Evolutionary conservation across 2,888 invertebrate species (phyloP).

Genomic region (Philaethria dido): DNA sequence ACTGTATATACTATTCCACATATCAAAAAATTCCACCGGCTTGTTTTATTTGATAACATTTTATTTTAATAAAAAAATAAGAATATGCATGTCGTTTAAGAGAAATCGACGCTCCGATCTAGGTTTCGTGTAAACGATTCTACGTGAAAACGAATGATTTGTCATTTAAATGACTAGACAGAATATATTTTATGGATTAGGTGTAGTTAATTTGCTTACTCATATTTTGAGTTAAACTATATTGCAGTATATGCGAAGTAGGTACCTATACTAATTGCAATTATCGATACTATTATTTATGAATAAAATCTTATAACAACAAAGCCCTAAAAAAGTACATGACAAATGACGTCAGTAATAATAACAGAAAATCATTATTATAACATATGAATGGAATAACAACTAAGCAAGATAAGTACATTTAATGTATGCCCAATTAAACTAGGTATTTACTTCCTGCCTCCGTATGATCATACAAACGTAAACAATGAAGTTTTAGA

Average conservation of each 20-base stretch:
- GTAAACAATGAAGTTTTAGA: conserved; percentile 12
- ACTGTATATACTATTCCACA: too few relatives aligned
- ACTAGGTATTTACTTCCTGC: conserved; percentile 15
- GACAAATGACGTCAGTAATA: too few relatives aligned
- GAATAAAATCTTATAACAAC: not conserved
- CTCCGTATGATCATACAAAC: conserved; percentile 1
- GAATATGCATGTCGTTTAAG: conserved; percentile 16
- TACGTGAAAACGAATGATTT: conserved; percentile 11
- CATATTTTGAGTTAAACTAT: too few relatives aligned
- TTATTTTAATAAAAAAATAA: not conserved
- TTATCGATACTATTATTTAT: too few relatives aligned
- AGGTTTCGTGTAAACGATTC: conserved; percentile 10
- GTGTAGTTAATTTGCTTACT: not conserved
- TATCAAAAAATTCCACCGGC: too few relatives aligned
- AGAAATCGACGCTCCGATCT: conserved; percentile 1
- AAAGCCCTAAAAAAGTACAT: not conserved
- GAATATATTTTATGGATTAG: not conserved
- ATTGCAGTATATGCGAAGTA: too few relatives aligned
- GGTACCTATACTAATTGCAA: too few relatives aligned
- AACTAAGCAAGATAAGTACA: not conserved
- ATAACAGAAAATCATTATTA: not conserved
- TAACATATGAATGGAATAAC: not conserved
- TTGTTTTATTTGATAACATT: not conserved
- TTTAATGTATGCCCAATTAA: not conserved
- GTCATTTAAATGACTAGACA: not conserved